These are phyloP conservation scores for Rhamphomyia laevipes DNA, from an alignment of 2,888 invertebrate genomes.

Conservation along the genomic window DNA sequence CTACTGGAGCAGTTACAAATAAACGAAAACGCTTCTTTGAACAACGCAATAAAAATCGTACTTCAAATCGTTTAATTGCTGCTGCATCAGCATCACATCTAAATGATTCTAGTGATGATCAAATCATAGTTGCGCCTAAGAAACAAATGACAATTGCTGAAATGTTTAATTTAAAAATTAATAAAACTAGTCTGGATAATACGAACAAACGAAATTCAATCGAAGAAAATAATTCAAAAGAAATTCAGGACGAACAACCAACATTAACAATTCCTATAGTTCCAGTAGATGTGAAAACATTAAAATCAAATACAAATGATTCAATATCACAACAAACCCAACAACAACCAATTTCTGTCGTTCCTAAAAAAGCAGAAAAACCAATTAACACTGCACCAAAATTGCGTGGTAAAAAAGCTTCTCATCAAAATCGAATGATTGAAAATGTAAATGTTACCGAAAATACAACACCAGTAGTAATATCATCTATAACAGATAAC, in stretches of 20 bases:
- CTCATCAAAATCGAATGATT: conserved; percentile 20
- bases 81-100: conserved; percentile 1
- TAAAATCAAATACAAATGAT: conserved; percentile 6
- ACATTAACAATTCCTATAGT: background rate
- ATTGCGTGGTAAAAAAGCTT: conserved; percentile 26
- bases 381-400: conserved; percentile 33
- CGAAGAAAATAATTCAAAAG: background rate
- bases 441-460: background rate
- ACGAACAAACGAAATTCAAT: background rate
- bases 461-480: background rate
- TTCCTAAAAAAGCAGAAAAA: conserved; percentile 17
- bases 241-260: background rate
- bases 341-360: background rate
- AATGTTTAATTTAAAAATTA: conserved; percentile 22
- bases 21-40: conserved; percentile 13
- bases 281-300: conserved; percentile 7
- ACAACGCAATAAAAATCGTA: conserved; percentile 7
- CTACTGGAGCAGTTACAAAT: conserved; percentile 2
- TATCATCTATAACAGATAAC: background rate
- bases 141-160: conserved; percentile 36
- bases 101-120: background rate
- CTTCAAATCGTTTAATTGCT: conserved; percentile 10
- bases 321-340: background rate
- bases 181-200: background rate
- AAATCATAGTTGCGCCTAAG: conserved; percentile 9